phyloP scores from a whole-genome alignment of 2,797 vertebrate genomes.

The Paguma larvata region DNA sequence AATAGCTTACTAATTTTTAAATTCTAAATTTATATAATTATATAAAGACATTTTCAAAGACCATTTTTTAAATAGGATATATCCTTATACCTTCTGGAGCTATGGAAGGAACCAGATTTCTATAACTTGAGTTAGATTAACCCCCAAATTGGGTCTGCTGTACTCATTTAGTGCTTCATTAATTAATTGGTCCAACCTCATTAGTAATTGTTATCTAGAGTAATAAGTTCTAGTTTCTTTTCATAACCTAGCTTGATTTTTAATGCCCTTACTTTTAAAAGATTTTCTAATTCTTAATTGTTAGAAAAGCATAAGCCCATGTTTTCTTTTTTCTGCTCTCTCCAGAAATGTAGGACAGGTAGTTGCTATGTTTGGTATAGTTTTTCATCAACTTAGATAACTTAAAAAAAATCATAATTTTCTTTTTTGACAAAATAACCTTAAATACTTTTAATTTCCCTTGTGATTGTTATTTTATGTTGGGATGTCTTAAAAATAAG shows the following conservation, averaged over 20 bases:
- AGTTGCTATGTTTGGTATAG: background rate
- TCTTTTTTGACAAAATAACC: constrained; percentile 51
- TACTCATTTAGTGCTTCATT: background rate
- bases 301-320: background rate
- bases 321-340: constrained; percentile 23
- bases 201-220: constrained; percentile 16
- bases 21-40: constrained; percentile 60
- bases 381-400: constrained; percentile 21
- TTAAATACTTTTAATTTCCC: constrained; percentile 37
- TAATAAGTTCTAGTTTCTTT: background rate
- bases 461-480: constrained; percentile 11
- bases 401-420: constrained; percentile 21
- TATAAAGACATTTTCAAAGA: constrained; percentile 57
- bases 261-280: background rate
- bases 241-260: constrained; percentile 26
- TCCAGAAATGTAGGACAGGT: constrained; percentile 21
- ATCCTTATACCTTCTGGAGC: background rate
- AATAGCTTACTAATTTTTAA: constrained; percentile 63
- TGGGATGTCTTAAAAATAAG: constrained; percentile 1
- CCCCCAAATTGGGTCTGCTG: background rate
- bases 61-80: constrained; percentile 2
- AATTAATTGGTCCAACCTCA: background rate
- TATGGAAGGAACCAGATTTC: constrained; percentile 25
- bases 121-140: constrained; percentile 26
- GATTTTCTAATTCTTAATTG: background rate